A percentile compares a stretch with the other conserved stretches of the same genome.
phyloP scores from a whole-genome alignment of 2,113 vertebrate species.

The Catagonus wagneri region DNA sequence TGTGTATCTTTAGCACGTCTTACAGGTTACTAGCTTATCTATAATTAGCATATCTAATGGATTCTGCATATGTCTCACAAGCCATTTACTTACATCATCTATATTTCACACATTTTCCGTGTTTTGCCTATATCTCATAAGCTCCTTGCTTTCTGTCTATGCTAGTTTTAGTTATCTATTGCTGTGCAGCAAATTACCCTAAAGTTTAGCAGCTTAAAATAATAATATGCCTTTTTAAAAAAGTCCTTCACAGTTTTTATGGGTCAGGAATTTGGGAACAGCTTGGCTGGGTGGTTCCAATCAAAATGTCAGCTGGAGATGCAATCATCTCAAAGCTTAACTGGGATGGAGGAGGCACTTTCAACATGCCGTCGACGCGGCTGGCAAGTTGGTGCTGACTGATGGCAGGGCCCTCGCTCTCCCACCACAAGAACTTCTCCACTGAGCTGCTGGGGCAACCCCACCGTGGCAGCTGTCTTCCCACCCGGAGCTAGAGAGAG shows the following conservation, averaged over 20 bases:
- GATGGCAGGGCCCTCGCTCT: not conserved
- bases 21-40: slow-evolving; percentile 12
- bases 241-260: not conserved
- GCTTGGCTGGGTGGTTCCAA: not conserved
- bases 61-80: slow-evolving; percentile 31
- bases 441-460: not conserved
- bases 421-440: not conserved
- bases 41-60: slow-evolving; percentile 13
- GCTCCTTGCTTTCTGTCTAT: slow-evolving; percentile 27
- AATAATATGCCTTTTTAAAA: too few relatives aligned
- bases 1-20: not conserved
- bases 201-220: not conserved
- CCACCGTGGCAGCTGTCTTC: not conserved
- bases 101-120: not conserved
- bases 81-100: not conserved
- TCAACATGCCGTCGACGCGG: not conserved
- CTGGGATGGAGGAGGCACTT: not conserved
- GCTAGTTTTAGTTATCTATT: not conserved
- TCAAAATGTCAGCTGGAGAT: not conserved
- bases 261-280: not conserved
- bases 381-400: not conserved
- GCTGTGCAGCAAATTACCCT: not conserved
- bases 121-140: not conserved
- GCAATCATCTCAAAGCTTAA: not conserved
- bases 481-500: not conserved